A percentile compares a stretch with the other conserved stretches of the same genome.
These are phyloP conservation scores for Cacoxenus indagator DNA, from an alignment of 2,888 invertebrate genomes.

Conservation along the genomic window DNA sequence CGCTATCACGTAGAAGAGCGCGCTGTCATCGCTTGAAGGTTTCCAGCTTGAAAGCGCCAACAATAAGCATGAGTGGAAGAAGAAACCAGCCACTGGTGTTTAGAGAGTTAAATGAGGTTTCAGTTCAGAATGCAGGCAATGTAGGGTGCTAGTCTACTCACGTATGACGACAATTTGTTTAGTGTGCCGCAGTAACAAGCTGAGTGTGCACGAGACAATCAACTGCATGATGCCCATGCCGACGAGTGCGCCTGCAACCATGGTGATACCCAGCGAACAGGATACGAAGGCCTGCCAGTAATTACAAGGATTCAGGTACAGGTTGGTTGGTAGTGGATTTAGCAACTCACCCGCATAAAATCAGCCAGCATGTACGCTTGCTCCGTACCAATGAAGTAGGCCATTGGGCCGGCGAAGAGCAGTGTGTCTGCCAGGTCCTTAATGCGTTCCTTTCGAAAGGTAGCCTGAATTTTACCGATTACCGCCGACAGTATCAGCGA, in stretches of 20 bases:
- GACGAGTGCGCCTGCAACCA: conserved; percentile 80
- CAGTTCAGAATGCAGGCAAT: not conserved
- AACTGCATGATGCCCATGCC: conserved; percentile 83
- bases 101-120: not conserved
- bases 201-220: conserved; percentile 83
- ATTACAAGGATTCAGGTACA: no score
- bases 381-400: conserved; percentile 85
- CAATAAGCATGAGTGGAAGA: conserved; percentile 84
- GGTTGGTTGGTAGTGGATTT: not conserved
- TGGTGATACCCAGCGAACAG: conserved; percentile 83
- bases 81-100: conserved; percentile 80
- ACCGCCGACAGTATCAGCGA: conserved; percentile 71
- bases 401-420: conserved; percentile 81
- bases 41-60: conserved; percentile 84
- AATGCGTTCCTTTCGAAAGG: conserved; percentile 72
- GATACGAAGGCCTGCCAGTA: conserved; percentile 86
- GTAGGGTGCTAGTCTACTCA: conserved; percentile 60
- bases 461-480: conserved; percentile 70
- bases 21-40: conserved; percentile 84
- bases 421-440: conserved; percentile 72
- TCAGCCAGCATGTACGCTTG: conserved; percentile 88
- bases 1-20: conserved; percentile 85
- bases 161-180: conserved; percentile 81
- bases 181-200: conserved; percentile 83
- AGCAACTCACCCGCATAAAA: conserved; percentile 78